phyloP scores from a whole-genome alignment of 2,888 invertebrate genomes.

The Tetragnatha montana region DNA sequence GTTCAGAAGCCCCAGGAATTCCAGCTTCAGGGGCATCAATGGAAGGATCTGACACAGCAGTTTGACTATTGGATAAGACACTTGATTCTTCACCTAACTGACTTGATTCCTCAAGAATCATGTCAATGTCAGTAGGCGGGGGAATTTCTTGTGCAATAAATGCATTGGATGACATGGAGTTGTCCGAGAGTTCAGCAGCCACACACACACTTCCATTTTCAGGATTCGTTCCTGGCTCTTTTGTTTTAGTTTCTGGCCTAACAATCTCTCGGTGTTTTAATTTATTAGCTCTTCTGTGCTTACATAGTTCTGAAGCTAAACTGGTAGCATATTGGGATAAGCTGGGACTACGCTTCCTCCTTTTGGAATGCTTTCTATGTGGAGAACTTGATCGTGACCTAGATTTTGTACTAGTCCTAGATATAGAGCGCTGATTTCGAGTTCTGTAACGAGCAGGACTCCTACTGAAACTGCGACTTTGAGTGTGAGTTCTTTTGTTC shows the following conservation, averaged over 20 bases:
- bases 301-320: conserved; percentile 76
- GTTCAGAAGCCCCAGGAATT: conserved; percentile 43
- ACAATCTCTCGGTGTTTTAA: conserved; percentile 40
- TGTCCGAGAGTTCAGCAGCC: conserved; percentile 48
- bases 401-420: conserved; percentile 66
- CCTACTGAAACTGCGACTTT: conserved; percentile 61
- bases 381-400: conserved; percentile 71
- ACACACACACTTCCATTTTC: conserved; percentile 75
- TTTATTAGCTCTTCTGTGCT: conserved; percentile 74
- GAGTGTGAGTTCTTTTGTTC: conserved; percentile 42
- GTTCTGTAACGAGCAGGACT: conserved; percentile 55
- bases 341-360: conserved; percentile 69
- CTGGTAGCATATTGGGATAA: conserved; percentile 74
- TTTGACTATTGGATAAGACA: conserved; percentile 56
- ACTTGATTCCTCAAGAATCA: conserved; percentile 18
- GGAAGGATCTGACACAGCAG: conserved; percentile 16
- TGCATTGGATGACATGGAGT: conserved; percentile 56
- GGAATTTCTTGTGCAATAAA: conserved; percentile 50
- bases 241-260: conserved; percentile 46
- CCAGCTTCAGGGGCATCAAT: conserved; percentile 7
- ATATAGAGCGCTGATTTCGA: conserved; percentile 51
- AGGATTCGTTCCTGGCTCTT: conserved; percentile 80
- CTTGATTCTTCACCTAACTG: conserved; percentile 46
- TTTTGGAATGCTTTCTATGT: conserved; percentile 55
- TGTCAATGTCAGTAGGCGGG: conserved; percentile 31